A percentile compares a stretch with the other conserved stretches of the same genome.
Evolutionary conservation across 2,113 vertebrate genomes (phyloP).

Genomic region (Hirundichthys speculiger): DNA sequence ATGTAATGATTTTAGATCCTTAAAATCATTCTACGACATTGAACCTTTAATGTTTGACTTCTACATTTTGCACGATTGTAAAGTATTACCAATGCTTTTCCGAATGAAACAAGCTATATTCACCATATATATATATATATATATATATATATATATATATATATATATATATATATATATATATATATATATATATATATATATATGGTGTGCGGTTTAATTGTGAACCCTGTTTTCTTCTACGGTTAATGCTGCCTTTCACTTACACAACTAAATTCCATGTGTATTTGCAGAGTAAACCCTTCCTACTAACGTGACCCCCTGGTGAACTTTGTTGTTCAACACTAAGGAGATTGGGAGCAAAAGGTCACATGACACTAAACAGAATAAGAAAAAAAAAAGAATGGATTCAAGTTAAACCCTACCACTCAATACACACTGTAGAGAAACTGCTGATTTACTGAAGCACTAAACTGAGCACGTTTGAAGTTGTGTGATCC

Average conservation of each 20-base stretch:
- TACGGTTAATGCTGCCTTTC: constrained; percentile 33
- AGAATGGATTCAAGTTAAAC: not conserved
- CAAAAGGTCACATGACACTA: constrained; percentile 7
- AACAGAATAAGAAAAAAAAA: not conserved
- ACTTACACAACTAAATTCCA: constrained; percentile 22
- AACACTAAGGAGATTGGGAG: constrained; percentile 6
- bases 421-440: not conserved
- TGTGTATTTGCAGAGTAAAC: constrained; percentile 43
- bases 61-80: too few relatives aligned
- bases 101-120: too few relatives aligned
- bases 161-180: too few relatives aligned
- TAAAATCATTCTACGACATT: too few relatives aligned
- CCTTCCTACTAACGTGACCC: constrained; percentile 19
- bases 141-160: too few relatives aligned
- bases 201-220: too few relatives aligned
- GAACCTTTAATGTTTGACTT: too few relatives aligned
- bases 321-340: constrained; percentile 24
- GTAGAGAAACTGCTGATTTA: not conserved
- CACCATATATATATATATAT: too few relatives aligned
- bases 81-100: too few relatives aligned
- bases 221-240: constrained; percentile 16
- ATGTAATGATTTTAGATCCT: too few relatives aligned
- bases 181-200: too few relatives aligned
- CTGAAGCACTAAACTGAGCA: not conserved
- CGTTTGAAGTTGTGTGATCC: too few relatives aligned